Base-by-base conservation (phyloP, 2,797 vertebrate species). In the Lepidocolaptes lacrymiger region DNA sequence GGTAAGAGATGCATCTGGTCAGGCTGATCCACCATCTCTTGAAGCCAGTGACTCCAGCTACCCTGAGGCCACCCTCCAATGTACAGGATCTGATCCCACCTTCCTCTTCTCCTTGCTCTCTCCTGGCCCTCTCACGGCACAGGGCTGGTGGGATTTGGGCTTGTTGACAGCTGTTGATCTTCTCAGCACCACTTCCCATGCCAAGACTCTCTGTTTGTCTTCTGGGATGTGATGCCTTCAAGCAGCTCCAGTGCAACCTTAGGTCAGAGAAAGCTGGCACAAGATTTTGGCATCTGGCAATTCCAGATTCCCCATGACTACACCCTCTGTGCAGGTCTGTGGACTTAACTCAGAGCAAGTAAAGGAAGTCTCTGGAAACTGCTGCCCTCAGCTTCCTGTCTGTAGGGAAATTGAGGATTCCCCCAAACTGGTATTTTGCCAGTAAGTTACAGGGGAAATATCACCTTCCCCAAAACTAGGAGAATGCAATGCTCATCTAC, bases 291-390 rank as follows among this genome's bases (percentile, higher is more conserved):
- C 41, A 44, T 22, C 39, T 72, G 58, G 12, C 14, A 34, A 12
- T 14, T 41, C 13, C 36, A 39, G 10, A 22, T 63, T 2, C 21
- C 12, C 17, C 24, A 23, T 0, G 1, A 34, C 28, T 41, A 26
- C 10, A 12, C 34, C 4, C 26, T 37, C 36, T 4, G 0, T 10
- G 8, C 51, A 69, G 56, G 16, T 48, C 61, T 86, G 39, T 81
- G 74, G 81, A 43, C 26, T 69, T 36, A 79, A 48, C n/a, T 77
- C 39, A 46, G 24, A 80, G 9, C n/a, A 86, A n/a, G 27, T 14
- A 69, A 37, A 14, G 20, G 8, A 64, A 4, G 21, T 17, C 24
- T 19, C 43, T 54, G 51, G n/a, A 80, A 80, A 41, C 12, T 44
- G 28, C 80, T 84, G 32, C 52, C 41, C 69, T 49, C 64, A 87